A percentile compares a stretch with the other conserved stretches of the same genome.
Conservation (phyloP, 2,113 vertebrate genomes). For the Forbesichthys agassizii region DNA sequence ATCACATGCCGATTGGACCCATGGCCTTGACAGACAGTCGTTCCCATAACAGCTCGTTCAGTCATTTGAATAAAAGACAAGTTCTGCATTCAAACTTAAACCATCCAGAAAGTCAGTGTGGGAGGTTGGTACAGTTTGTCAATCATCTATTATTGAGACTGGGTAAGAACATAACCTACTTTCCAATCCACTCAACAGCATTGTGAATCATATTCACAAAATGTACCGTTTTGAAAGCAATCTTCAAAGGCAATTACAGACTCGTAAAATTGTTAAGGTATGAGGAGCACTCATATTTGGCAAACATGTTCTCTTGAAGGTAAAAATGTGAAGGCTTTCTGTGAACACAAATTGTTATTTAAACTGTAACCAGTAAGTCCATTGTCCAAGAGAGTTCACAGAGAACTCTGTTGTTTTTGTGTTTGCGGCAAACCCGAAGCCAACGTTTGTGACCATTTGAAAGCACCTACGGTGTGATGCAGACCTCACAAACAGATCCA, state of each 20-base stretch:
- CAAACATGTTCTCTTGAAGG: no score
- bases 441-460: no score
- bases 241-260: not conserved
- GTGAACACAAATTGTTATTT: no score
- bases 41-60: conserved; percentile 8
- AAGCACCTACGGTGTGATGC: not conserved
- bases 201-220: not conserved
- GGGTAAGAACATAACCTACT: not conserved
- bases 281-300: no score
- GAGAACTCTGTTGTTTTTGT: no score
- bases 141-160: conserved; percentile 5
- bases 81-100: conserved; percentile 18
- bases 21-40: conserved; percentile 3
- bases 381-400: no score
- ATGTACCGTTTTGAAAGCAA: not conserved
- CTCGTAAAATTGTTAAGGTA: not conserved
- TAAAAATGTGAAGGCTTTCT: no score
- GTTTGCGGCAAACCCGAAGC: no score
- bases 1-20: conserved; percentile 3
- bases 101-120: conserved; percentile 24
- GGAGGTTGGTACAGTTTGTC: not conserved
- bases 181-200: not conserved
- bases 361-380: no score
- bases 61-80: conserved; percentile 30
- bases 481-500: not conserved